Evolutionary conservation across 1,140 invertebrate species (phyloP), one percentile per base, ranked within the genome.

Genomic region (Pararge aegeria): DNA sequence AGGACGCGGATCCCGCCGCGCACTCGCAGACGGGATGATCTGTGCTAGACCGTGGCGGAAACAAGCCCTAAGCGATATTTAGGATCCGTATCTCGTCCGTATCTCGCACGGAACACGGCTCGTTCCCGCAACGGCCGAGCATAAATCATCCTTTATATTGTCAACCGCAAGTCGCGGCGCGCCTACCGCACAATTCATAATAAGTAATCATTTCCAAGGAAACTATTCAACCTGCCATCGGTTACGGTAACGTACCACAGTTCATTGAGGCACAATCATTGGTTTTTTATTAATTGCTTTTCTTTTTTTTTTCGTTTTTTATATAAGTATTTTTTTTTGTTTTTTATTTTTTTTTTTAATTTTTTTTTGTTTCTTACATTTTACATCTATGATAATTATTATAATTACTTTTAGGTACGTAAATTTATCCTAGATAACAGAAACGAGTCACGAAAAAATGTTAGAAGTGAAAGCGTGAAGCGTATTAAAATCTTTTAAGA

Each of bases 241-340:
- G 73, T 81, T 83, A 83, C 79, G 87, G 87, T 89, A 89, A 87
- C 87, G 87, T 89, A 89, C 87, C 83, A 89, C 87, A 89, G 82
- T 87, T 89, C 78, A 89, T 89, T 89, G 87, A 89, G 87, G 87
- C 87, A 89, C 87, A 87, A 89, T 89, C 84, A 89, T 89, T 89
- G 87, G 87, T 89, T 87, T 83, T 73, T 88, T 87, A 66, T 87
- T 83, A 78, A 82, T 88, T 86, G 79, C 83, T 88, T 88, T 85
- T 80, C 64, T 60, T 73, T 83, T 78, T 76, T 78, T 75, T 72
- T 53, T 48, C 60, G 60, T 68, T 72, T 77, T 73, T 80, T 74
- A 61, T 66, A 61, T 62, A 65, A 67, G 62, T 58, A 66, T 71
- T 74, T 71, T 78, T 80, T 74, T 72, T 69, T 75, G 68, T 64